Base-by-base conservation (phyloP, 2,888 invertebrate genomes). In the Blastobasis lacticolella region DNA sequence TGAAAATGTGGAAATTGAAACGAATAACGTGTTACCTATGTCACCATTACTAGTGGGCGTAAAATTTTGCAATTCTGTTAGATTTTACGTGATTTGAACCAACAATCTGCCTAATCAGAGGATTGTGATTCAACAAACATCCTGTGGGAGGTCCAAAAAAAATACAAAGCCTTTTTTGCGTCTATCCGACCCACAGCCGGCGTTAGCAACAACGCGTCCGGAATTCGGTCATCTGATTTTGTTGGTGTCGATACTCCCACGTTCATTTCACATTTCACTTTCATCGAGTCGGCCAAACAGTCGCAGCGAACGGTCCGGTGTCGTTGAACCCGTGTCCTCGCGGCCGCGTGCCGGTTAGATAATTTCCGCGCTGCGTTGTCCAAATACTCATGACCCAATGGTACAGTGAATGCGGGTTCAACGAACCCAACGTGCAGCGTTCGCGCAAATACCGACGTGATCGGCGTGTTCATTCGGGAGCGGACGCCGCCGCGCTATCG, bases 371-470 rank as follows among this genome's bases (percentile, higher is more conserved):
- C 77, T 78, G 80, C 82, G 81, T 83, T 87, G 87, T 86, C 86
- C 86, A 86, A 87, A 85, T 86, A 86, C 83, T 84, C 83, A 77
- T 87, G 86, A 86, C 87, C 87, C 76, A 87, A 80, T 87, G 87
- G 78, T 85, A 86, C 84, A 87, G 77, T 87, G 86, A 86, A 77
- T 80, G 73, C 72, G 71, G 63, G 81, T 78, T 74, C 81, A 67
- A 67, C 69, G 82, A 86, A 77, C 86, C 59, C 23, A 23, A 23
- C 23, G 23, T 73, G 54, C 64, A 62, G 54, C 68, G 64, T 69
- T 67, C 75, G 75, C 70, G 71, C 76, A 69, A 73, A 61, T 63
- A 64, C 60, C 59, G 71, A 75, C 74, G 73, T 72, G 78, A 71
- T 74, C 63, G 57, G 67, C 62, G 54, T 65, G 57, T 61, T 60